Percentiles rank a stretch among this genome's conserved stretches.
These are phyloP conservation scores for Stictocephala bisonia DNA, from an alignment of 2,888 invertebrate genomes.

Conservation along the genomic window DNA sequence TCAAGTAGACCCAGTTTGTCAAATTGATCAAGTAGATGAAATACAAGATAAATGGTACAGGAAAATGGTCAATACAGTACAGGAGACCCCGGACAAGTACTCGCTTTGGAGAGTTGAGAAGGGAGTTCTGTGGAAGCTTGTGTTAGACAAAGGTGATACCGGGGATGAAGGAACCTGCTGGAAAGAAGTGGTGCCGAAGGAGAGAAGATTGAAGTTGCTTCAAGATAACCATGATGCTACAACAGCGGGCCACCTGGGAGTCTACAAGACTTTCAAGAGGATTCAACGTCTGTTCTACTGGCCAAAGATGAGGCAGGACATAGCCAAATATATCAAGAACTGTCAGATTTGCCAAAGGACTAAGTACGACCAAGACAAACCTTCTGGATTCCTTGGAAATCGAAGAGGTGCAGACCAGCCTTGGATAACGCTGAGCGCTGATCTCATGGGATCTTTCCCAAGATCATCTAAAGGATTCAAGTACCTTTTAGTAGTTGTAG, in stretches of 20 bases:
- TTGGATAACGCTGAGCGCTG: constrained; percentile 47
- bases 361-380: not conserved
- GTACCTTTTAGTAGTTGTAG: constrained; percentile 57
- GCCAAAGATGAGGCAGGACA: constrained; percentile 16
- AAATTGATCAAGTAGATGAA: not conserved
- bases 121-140: not conserved
- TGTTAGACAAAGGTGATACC: not conserved
- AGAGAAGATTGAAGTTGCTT: not conserved
- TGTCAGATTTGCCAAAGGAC: constrained; percentile 7
- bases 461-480: constrained; percentile 56
- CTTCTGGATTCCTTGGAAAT: constrained; percentile 16
- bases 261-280: constrained; percentile 16
- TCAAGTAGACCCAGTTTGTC: not conserved
- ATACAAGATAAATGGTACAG: constrained; percentile 26
- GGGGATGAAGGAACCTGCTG: not conserved
- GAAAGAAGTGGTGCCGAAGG: constrained; percentile 20
- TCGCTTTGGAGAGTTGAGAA: not conserved
- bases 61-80: not conserved
- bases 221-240: constrained; percentile 9
- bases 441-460: constrained; percentile 61
- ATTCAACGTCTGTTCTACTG: constrained; percentile 13
- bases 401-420: not conserved
- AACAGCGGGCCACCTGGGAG: constrained; percentile 30
- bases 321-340: not conserved
- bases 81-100: not conserved